These are phyloP conservation scores for Diorhabda elongata DNA, from an alignment of 1,140 invertebrate genomes.

Conservation along the genomic window DNA sequence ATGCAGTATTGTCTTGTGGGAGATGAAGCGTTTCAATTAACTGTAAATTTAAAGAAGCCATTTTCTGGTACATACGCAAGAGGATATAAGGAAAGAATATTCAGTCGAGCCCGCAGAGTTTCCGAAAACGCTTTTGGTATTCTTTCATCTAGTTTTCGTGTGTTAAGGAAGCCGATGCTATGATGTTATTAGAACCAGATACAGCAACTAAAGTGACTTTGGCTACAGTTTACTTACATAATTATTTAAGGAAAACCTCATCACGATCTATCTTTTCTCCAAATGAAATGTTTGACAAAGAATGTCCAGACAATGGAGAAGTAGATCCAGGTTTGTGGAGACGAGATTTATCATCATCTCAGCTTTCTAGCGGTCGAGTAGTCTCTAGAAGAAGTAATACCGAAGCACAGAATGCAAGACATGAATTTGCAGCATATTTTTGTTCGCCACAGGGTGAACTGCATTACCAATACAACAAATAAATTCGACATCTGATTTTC, in stretches of 20 bases:
- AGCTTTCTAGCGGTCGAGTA: slow-evolving; percentile 14
- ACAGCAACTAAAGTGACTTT: slow-evolving; percentile 38
- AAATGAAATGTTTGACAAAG: slow-evolving; percentile 24
- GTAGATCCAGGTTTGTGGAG: slow-evolving; percentile 29
- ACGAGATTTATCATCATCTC: slow-evolving; percentile 9
- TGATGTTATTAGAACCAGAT: slow-evolving; percentile 37
- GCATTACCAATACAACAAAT: slow-evolving; percentile 25
- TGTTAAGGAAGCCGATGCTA: slow-evolving; percentile 39
- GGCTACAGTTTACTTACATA: slow-evolving; percentile 17
- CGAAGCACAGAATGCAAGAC: slow-evolving; percentile 26
- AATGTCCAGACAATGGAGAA: slow-evolving; percentile 22
- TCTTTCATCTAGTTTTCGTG: slow-evolving; percentile 46
- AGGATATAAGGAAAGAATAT: slow-evolving; percentile 37
- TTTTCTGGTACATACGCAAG: slow-evolving; percentile 35
- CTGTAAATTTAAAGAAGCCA: slow-evolving; percentile 44
- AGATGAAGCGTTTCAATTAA: slow-evolving; percentile 40
- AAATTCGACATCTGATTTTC: slow-evolving; percentile 4
- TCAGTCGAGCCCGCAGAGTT: slow-evolving; percentile 39
- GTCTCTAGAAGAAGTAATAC: slow-evolving; percentile 26
- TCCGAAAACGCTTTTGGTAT: slow-evolving; percentile 50
- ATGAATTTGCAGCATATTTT: slow-evolving; percentile 32
- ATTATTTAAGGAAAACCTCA: slow-evolving; percentile 17
- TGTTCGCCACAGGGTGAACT: slow-evolving; percentile 20
- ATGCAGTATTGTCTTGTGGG: slow-evolving; percentile 35
- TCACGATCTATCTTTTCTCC: slow-evolving; percentile 14